phyloP scores from a whole-genome alignment of 1,140 invertebrate species.

The Penaeus indicus region DNA sequence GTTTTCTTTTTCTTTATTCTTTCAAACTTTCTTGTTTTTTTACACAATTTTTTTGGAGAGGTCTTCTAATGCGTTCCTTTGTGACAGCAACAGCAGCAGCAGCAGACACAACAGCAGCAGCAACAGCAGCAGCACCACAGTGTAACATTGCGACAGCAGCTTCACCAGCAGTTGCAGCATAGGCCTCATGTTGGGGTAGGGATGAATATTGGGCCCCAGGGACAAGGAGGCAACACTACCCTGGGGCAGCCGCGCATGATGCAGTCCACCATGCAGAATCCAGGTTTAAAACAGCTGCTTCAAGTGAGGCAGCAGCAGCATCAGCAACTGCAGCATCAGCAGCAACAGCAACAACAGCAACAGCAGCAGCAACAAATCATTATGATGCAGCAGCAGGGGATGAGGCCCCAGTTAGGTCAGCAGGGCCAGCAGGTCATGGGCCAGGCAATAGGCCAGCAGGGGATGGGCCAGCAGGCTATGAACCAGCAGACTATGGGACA shows the following conservation, averaged over 20 bases:
- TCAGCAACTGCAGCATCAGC: constrained; percentile 45
- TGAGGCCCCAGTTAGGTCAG: constrained; percentile 47
- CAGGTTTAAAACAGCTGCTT: constrained; percentile 46
- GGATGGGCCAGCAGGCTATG: constrained; percentile 38
- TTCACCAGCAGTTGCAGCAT: constrained; percentile 51
- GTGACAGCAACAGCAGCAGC: too few relatives aligned
- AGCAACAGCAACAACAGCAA: constrained; percentile 50
- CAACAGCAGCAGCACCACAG: constrained; percentile 39
- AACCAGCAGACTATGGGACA: constrained; percentile 51
- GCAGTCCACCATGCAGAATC: constrained; percentile 41
- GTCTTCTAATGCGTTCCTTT: too few relatives aligned
- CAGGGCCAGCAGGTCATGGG: constrained; percentile 53
- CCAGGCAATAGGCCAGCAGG: constrained; percentile 47
- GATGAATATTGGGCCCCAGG: constrained; percentile 42
- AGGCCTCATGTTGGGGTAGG: constrained; percentile 3
- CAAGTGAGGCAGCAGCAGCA: constrained; percentile 56
- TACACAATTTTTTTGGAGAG: too few relatives aligned
- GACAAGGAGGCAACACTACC: constrained; percentile 17
- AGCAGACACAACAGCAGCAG: constrained; percentile 29
- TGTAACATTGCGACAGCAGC: constrained; percentile 33
- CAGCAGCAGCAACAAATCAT: constrained; percentile 52
- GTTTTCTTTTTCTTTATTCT: too few relatives aligned
- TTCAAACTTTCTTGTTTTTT: too few relatives aligned
- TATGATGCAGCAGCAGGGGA: constrained; percentile 54
- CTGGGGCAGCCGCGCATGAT: constrained; percentile 51